Evolutionary conservation across 2,797 vertebrate genomes (phyloP).

Genomic region (Liasis olivaceus): DNA sequence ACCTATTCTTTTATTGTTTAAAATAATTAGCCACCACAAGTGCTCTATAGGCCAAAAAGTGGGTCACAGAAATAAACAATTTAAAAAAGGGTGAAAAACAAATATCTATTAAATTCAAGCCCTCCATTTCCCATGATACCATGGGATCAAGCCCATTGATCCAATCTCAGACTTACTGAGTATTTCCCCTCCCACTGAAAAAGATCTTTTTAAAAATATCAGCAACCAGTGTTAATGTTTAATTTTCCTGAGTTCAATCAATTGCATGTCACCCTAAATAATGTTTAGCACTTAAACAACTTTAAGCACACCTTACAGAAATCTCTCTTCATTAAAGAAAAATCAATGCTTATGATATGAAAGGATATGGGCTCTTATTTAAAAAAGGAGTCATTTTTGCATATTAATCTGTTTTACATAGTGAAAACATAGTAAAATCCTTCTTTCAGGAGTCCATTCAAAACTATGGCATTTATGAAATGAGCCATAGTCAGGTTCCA

Average conservation of each 20-base stretch:
- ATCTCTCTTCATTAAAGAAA: not conserved
- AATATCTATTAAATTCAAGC: no score
- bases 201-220: no score
- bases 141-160: no score
- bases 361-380: not conserved
- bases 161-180: no score
- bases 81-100: no score
- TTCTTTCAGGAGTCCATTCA: not conserved
- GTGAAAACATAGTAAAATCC: not conserved
- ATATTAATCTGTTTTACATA: slow-evolving; percentile 4
- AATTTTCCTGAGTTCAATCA: not conserved
- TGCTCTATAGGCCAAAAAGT: no score
- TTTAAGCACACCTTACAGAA: not conserved
- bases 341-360: not conserved
- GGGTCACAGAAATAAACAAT: no score
- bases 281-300: not conserved
- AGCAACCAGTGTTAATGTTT: not conserved
- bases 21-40: no score
- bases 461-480: not conserved
- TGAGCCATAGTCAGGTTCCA: not conserved
- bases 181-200: no score
- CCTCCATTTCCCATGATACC: no score
- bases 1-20: no score
- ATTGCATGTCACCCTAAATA: not conserved
- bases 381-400: not conserved